Evolutionary conservation across 1,140 invertebrate genomes (phyloP).

Genomic region (Dufourea novaeangliae): DNA sequence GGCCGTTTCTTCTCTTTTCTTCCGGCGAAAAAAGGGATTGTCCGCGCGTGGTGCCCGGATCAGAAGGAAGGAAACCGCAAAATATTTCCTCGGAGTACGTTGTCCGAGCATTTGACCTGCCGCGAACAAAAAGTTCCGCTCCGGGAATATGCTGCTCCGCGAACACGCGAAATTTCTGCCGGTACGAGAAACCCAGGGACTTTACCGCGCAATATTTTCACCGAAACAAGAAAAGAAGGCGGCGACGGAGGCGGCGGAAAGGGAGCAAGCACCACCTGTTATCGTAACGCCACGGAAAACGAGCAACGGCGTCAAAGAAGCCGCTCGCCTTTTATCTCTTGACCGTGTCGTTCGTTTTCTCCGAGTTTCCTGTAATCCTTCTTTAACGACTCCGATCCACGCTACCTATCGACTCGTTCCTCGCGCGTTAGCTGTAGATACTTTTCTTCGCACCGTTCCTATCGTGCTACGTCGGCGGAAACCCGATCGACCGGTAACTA

Average conservation of each 20-base stretch:
- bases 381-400: slow-evolving; percentile 34
- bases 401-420: slow-evolving; percentile 33
- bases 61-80: neutral
- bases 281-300: neutral
- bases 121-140: neutral
- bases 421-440: slow-evolving; percentile 23
- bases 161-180: neutral
- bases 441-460: neutral
- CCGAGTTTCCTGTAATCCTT: slow-evolving; percentile 25
- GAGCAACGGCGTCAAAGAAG: neutral
- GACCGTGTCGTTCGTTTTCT: too few species aligned
- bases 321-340: too few species aligned
- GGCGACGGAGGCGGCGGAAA: neutral
- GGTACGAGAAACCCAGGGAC: neutral
- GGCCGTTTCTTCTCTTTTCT: neutral
- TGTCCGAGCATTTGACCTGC: neutral
- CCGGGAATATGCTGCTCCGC: neutral
- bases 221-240: neutral
- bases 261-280: slow-evolving; percentile 17
- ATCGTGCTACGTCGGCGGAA: neutral
- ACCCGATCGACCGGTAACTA: too few species aligned
- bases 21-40: neutral
- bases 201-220: too few species aligned
- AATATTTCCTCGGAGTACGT: neutral
- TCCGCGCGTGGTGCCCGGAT: neutral